A percentile compares a stretch with the other conserved stretches of the same genome.
These are phyloP conservation scores for Collichthys lucidus DNA, from an alignment of 2,113 vertebrate genomes.

Conservation along the genomic window DNA sequence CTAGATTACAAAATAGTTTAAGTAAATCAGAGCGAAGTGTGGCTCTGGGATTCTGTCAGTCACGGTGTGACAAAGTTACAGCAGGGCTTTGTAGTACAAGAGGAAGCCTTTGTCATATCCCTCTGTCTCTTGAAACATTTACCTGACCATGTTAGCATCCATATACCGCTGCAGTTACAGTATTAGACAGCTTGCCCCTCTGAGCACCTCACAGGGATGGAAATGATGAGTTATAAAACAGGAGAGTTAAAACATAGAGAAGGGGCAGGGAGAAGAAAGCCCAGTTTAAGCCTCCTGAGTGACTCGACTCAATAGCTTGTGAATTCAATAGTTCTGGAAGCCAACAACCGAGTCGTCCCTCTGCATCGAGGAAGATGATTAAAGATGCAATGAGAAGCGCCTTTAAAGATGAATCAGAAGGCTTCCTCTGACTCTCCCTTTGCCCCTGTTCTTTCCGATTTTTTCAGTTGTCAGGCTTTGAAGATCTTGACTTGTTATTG, in stretches of 20 bases:
- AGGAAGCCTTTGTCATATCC: constrained; percentile 34
- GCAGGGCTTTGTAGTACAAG: constrained; percentile 49
- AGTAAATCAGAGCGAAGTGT: constrained; percentile 21
- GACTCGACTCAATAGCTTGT: constrained; percentile 51
- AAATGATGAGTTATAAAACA: constrained; percentile 59
- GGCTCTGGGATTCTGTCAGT: constrained; percentile 5
- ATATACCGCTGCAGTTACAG: not conserved
- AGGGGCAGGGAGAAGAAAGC: constrained; percentile 41
- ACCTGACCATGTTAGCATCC: constrained; percentile 56
- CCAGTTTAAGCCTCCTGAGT: constrained; percentile 33
- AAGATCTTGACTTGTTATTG: constrained; percentile 55
- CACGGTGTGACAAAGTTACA: constrained; percentile 33
- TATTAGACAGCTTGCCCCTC: constrained; percentile 2
- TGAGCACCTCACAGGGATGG: constrained; percentile 18
- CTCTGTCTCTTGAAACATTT: constrained; percentile 65
- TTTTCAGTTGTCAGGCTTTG: constrained; percentile 43
- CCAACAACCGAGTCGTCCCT: constrained; percentile 52
- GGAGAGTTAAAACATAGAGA: constrained; percentile 45
- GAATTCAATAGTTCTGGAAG: constrained; percentile 70
- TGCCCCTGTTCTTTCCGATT: not conserved
- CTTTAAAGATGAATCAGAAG: constrained; percentile 80
- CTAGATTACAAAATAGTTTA: constrained; percentile 26
- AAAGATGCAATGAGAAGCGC: constrained; percentile 75
- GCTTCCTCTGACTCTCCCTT: constrained; percentile 29
- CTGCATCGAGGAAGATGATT: constrained; percentile 63